Evolutionary conservation across 2,888 invertebrate genomes (phyloP), one percentile per base, ranked within the genome.

Genomic region (Lottia gigantea): DNA sequence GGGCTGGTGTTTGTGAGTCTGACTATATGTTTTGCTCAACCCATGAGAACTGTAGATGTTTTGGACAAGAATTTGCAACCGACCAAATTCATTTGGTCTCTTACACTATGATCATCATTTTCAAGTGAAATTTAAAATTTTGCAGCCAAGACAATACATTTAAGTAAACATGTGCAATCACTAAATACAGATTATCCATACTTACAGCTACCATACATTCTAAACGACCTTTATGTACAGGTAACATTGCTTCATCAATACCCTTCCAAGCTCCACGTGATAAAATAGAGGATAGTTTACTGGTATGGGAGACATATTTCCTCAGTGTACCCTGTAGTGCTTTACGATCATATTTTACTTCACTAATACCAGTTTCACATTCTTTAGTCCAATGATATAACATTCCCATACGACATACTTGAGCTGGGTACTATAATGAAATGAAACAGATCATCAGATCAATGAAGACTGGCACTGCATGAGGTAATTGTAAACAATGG

Each of bases 321-420:
- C 85, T 84, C 74, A 85, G 70, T 0, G 83, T 80, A 25, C 81
- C 82, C 66, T 82, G 80, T 64, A 88, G 75, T 7, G 88, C 85
- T 73, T 87, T 87, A 46, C 87, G 79, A 71, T 89, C 89, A 76
- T 84, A 85, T 62, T 83, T 83, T 31, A 87, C 80, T 69, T 88
- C 88, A 12, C 80, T 73, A 16, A 88, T 85, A 47, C 87, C 86
- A 64, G 78, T 75, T 70, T 89, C 88, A 79, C 86, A 85, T 71
- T 89, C 88, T 70, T 79, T 78, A 11, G 87, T 88, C 89, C 89
- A 89, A 74, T 82, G 83, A 73, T 84, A 87, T 66, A 88, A 75
- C 82, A 89, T 79, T 19, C 86, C 88, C 74, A 86, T 78, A 7
- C 85, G 77, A 75, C 88, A 88, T 19, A 89, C 84, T 78, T 89